Base-by-base conservation (phyloP, 2,797 vertebrate genomes). In the Acrocephalus scirpaceus region DNA sequence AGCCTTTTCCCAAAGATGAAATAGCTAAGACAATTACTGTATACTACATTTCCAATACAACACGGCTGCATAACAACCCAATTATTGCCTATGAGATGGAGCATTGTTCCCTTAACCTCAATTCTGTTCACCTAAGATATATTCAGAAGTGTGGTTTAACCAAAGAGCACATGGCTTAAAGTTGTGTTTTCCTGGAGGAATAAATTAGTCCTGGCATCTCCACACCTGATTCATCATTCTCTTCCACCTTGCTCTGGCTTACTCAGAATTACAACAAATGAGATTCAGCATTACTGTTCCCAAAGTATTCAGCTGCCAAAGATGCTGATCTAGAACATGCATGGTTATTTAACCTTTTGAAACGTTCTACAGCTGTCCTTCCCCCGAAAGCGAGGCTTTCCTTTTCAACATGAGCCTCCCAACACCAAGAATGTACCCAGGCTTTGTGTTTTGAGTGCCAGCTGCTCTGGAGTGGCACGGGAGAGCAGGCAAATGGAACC, bases 51-150 rank as follows among this genome's bases (percentile, higher is more conserved):
- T 77, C 16, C 66, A 30, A 30, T 6, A 8, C 8, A 38, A 16
- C 21, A 20, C 0, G 2, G 27, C 30, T 54, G 36, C 17, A 1
- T 13, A 71, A 45, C 30, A 77, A 57, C n/a, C 7, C 27, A 48
- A 22, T 0, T 30, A 66, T 7, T 69, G 57, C 21, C 67, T 16
- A 4, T 0, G 1, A 69, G 32, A 54, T 4, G 5, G 0, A 57
- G 26, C 11, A 11, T 45, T 48, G 58, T 21, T 36, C 40, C 27
- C 40, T 74, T 38, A n/a, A 36, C 21, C 47, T 64, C 83, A 42
- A 4, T 56, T 38, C 53, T 22, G 2, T 12, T 77, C 72, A 26
- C 76, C 75, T 22, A 57, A 65, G 48, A 94, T 75, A 54, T 50
- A 67, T 29, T 32, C n/a, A 60, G 32, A 45, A 74, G 34, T 4